Conservation (phyloP, 2,888 invertebrate species). For the Euclidia mi region DNA sequence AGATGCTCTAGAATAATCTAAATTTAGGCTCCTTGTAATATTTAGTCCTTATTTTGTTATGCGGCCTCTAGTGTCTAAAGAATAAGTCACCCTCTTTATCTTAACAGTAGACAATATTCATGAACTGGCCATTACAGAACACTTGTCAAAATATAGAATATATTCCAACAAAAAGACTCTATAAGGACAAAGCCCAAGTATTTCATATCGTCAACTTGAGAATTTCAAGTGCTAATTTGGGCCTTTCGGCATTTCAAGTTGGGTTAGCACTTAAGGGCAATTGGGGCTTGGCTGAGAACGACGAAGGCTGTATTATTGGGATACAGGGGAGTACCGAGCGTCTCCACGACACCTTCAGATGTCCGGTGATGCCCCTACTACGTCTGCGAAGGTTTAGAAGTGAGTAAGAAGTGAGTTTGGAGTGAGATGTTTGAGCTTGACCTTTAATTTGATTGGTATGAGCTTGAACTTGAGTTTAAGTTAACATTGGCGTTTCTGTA, state of each 20-base stretch:
- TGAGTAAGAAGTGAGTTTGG: slow-evolving; percentile 4
- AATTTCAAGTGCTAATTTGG: slow-evolving; percentile 81
- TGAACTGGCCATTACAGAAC: too few relatives aligned
- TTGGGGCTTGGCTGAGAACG: slow-evolving; percentile 56
- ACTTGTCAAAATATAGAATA: background rate
- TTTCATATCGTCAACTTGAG: slow-evolving; percentile 51
- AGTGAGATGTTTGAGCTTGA: background rate
- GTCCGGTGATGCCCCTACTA: slow-evolving; percentile 70
- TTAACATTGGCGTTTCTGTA: too few relatives aligned
- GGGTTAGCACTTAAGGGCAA: slow-evolving; percentile 79
- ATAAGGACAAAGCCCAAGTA: slow-evolving; percentile 43
- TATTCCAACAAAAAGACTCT: slow-evolving; percentile 23
- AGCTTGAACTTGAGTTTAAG: too few relatives aligned
- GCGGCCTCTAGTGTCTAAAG: too few relatives aligned
- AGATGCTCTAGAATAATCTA: too few relatives aligned
- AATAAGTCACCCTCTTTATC: too few relatives aligned
- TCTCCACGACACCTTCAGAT: slow-evolving; percentile 85
- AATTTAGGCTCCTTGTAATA: too few relatives aligned
- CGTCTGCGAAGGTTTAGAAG: slow-evolving; percentile 16
- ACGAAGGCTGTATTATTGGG: slow-evolving; percentile 68
- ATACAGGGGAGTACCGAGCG: slow-evolving; percentile 60
- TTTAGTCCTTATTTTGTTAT: too few relatives aligned
- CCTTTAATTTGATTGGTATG: too few relatives aligned
- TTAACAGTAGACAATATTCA: too few relatives aligned
- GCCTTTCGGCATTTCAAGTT: slow-evolving; percentile 61